Percentiles rank a stretch among this genome's conserved stretches.
These are phyloP conservation scores for Montipora efflorescens DNA, from an alignment of 64 coral and sea anemone species.

Conservation along the genomic window DNA sequence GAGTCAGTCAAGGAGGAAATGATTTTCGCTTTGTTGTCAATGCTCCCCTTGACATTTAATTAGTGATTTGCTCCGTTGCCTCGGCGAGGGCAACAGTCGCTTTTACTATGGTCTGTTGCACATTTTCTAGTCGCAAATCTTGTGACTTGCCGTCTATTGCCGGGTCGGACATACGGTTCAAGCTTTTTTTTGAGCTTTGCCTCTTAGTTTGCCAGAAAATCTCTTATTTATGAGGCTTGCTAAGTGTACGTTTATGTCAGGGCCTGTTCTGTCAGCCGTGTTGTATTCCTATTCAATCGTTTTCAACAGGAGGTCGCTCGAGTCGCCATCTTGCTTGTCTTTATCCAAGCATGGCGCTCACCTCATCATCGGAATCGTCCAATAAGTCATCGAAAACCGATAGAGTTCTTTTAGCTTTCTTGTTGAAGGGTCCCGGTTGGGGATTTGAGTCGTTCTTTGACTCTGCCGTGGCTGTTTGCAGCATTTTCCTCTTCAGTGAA, in stretches of 20 bases:
- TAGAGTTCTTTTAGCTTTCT: background rate
- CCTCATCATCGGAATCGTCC: background rate
- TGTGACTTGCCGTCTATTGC: constrained; percentile 54
- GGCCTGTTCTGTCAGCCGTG: background rate
- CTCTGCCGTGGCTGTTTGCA: background rate
- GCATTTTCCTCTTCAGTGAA: background rate
- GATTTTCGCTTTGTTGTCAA: background rate
- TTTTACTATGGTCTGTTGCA: constrained; percentile 59
- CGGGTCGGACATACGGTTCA: constrained; percentile 44
- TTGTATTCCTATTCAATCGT: constrained; percentile 44
- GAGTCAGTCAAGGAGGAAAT: constrained; percentile 16
- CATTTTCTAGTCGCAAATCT: constrained; percentile 49
- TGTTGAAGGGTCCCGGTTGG: background rate
- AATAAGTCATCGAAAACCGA: background rate
- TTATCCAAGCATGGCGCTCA: background rate
- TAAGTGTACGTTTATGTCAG: constrained; percentile 32
- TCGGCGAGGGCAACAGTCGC: background rate
- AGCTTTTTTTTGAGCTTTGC: constrained; percentile 64
- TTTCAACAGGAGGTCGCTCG: constrained; percentile 42
- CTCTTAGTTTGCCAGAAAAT: constrained; percentile 35
- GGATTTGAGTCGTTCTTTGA: background rate
- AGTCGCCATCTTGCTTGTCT: constrained; percentile 4
- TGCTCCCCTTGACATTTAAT: background rate
- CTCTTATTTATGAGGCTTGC: constrained; percentile 58
- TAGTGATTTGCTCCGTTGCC: background rate